These are phyloP conservation scores for Prolemur simus DNA, from an alignment of 2,113 vertebrate species.

Conservation along the genomic window DNA sequence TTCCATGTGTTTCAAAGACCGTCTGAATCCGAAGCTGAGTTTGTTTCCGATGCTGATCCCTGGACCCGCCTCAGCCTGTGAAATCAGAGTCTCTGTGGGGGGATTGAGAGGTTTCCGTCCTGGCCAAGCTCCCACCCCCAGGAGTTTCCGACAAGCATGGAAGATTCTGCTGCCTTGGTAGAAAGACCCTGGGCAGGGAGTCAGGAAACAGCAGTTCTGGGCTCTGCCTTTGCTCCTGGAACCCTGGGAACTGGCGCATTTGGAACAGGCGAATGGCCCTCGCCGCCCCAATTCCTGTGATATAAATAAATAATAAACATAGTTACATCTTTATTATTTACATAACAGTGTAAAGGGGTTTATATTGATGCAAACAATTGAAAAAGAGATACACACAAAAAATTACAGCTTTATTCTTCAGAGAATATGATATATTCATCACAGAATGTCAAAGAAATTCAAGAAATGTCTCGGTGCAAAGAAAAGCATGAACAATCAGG, in stretches of 20 bases:
- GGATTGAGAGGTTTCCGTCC: neutral
- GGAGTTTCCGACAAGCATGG: fast-evolving
- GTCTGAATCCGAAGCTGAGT: neutral
- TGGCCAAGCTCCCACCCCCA: neutral
- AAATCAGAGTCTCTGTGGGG: fast-evolving
- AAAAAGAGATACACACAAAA: neutral
- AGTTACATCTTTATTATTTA: neutral
- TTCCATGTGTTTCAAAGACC: neutral
- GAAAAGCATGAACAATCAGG: fast-evolving
- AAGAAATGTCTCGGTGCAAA: neutral
- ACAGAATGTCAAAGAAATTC: neutral
- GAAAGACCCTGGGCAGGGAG: too few relatives aligned
- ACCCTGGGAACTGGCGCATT: neutral
- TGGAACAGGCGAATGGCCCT: neutral
- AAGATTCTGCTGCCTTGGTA: neutral
- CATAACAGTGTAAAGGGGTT: neutral
- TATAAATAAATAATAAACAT: neutral
- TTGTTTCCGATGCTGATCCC: neutral
- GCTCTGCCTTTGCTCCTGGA: neutral
- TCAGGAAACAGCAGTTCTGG: neutral
- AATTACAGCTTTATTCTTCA: neutral
- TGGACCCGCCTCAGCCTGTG: neutral
- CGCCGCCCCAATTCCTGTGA: neutral
- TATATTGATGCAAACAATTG: neutral
- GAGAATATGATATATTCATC: neutral